Percentiles rank a stretch among this genome's conserved stretches.
Conservation (phyloP, 2,113 vertebrate species). For the Abramis brama region DNA sequence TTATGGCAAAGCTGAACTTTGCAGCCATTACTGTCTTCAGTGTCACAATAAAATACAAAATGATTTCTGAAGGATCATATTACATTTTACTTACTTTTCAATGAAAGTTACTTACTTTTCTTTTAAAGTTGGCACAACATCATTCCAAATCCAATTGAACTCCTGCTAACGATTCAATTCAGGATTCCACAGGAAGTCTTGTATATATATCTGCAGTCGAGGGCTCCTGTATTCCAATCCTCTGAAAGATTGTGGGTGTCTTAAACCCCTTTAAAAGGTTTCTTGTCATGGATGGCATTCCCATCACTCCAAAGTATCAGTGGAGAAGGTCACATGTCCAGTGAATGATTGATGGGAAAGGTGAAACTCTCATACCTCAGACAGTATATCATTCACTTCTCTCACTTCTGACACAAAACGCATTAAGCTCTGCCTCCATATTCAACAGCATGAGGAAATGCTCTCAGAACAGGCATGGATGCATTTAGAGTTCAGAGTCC, state of each 20-base stretch:
- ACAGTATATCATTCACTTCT: slow-evolving; percentile 49
- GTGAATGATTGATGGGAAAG: slow-evolving; percentile 47
- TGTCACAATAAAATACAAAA: too few species aligned
- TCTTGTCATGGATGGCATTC: slow-evolving; percentile 46
- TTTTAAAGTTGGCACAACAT: too few species aligned
- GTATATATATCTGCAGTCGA: neutral
- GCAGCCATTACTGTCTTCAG: too few species aligned
- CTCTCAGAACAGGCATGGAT: neutral
- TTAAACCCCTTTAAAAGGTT: slow-evolving; percentile 32
- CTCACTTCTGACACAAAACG: slow-evolving; percentile 22
- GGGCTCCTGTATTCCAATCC: neutral
- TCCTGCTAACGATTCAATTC: neutral
- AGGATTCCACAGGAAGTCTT: neutral
- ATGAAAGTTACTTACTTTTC: too few species aligned
- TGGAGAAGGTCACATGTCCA: slow-evolving; percentile 48
- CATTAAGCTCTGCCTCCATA: neutral
- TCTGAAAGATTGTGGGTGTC: slow-evolving; percentile 26
- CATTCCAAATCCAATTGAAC: neutral
- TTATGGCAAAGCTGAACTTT: too few species aligned
- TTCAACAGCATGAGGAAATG: neutral
- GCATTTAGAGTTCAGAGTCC: neutral
- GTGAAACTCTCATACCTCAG: slow-evolving; percentile 47
- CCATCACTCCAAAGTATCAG: slow-evolving; percentile 47
- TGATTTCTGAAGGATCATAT: too few species aligned
- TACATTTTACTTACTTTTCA: too few species aligned